Percentiles rank a stretch among this genome's conserved stretches.
Conservation (phyloP, 1,140 invertebrate genomes). For the Anadara kagoshimensis region DNA sequence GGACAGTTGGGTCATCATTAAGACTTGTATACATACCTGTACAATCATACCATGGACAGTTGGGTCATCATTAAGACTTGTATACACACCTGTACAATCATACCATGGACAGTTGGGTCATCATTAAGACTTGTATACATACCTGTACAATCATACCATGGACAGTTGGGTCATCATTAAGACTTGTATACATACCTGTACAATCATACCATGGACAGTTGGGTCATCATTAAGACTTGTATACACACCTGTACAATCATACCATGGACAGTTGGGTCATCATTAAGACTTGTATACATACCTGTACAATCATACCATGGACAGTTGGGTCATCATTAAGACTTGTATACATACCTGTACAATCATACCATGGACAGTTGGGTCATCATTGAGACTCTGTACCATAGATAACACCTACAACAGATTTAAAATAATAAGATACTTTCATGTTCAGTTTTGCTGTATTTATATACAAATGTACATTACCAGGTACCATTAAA, state of each 20-base stretch:
- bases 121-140: slow-evolving; percentile 87
- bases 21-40: slow-evolving; percentile 84
- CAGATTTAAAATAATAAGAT: no score
- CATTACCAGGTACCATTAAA: no score
- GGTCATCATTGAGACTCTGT: slow-evolving; percentile 87
- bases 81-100: slow-evolving; percentile 95
- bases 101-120: slow-evolving; percentile 91
- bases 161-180: slow-evolving; percentile 88
- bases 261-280: slow-evolving; percentile 89
- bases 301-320: slow-evolving; percentile 97
- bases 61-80: slow-evolving; percentile 88
- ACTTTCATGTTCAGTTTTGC: no score
- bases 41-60: slow-evolving; percentile 96
- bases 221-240: slow-evolving; percentile 89
- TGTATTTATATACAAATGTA: no score
- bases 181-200: slow-evolving; percentile 85
- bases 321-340: slow-evolving; percentile 89
- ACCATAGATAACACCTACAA: no score
- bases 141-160: slow-evolving; percentile 97
- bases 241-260: slow-evolving; percentile 97
- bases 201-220: slow-evolving; percentile 94
- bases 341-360: slow-evolving; percentile 84
- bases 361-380: slow-evolving; percentile 94
- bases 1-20: slow-evolving; percentile 88
- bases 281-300: slow-evolving; percentile 86